These are phyloP conservation scores for Mobula birostris DNA, from an alignment of 2,113 vertebrate genomes.

Conservation along the genomic window DNA sequence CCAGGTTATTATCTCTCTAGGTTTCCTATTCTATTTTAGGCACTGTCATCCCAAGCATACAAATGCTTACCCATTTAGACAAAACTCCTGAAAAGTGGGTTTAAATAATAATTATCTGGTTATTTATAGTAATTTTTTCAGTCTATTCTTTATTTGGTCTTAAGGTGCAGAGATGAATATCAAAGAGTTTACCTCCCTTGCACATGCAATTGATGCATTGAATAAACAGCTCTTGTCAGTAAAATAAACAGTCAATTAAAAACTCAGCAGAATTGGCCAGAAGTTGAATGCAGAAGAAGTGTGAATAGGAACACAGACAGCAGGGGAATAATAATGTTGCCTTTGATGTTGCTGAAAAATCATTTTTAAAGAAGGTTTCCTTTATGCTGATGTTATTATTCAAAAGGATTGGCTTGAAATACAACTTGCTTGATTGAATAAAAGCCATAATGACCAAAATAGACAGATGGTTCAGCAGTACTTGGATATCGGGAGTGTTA, in stretches of 20 bases:
- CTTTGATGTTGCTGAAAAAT: neutral
- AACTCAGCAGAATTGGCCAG: neutral
- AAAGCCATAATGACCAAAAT: neutral
- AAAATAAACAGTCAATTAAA: constrained; percentile 20
- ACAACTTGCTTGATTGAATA: neutral
- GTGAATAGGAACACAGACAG: constrained; percentile 8
- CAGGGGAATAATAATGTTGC: neutral
- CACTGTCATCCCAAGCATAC: constrained; percentile 36
- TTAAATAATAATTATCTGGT: constrained; percentile 28
- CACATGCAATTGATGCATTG: constrained; percentile 30
- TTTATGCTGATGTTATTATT: neutral
- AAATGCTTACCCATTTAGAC: constrained; percentile 30
- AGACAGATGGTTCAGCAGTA: neutral
- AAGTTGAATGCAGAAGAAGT: neutral
- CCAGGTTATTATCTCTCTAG: constrained; percentile 37
- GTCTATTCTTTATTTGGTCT: neutral
- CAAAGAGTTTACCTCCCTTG: constrained; percentile 14
- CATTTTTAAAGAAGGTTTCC: neutral
- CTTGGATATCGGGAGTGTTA: neutral
- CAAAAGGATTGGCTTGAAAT: neutral
- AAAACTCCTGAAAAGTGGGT: constrained; percentile 19
- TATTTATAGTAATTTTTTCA: constrained; percentile 27
- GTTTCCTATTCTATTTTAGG: constrained; percentile 34
- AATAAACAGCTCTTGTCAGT: constrained; percentile 13
- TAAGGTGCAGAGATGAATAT: constrained; percentile 27